phyloP scores from a whole-genome alignment of 1,140 invertebrate species.

The Platorchestia sp. region DNA sequence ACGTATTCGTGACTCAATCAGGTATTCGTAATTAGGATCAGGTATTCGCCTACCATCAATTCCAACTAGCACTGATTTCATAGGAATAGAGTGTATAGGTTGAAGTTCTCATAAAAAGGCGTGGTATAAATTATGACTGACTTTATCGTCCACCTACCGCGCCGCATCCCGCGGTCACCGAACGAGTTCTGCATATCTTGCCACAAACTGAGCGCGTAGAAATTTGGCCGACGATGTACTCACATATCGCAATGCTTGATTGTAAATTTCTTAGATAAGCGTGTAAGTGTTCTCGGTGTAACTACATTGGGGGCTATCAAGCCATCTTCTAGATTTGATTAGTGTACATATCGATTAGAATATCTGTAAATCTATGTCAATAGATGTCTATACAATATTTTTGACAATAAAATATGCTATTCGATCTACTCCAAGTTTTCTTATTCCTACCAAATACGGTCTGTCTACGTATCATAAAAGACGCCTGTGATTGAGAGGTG shows the following conservation, averaged over 20 bases:
- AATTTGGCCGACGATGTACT: neutral
- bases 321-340: neutral
- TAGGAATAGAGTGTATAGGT: no score
- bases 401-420: conserved; percentile 18
- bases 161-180: no score
- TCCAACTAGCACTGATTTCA: no score
- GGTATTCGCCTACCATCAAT: no score
- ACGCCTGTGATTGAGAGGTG: neutral
- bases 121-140: neutral
- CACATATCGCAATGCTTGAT: neutral
- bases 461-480: neutral
- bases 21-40: no score
- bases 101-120: no score
- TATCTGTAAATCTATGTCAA: conserved; percentile 41
- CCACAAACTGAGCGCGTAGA: neutral
- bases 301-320: neutral
- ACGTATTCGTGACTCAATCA: no score
- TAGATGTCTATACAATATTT: conserved; percentile 2
- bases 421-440: neutral
- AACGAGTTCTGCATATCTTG: neutral
- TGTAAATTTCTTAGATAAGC: neutral
- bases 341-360: neutral
- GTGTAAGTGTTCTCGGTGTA: neutral
- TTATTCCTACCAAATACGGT: neutral
- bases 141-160: neutral